These are phyloP conservation scores for Hyppa rectilinea DNA, from an alignment of 2,888 invertebrate species.

Conservation along the genomic window DNA sequence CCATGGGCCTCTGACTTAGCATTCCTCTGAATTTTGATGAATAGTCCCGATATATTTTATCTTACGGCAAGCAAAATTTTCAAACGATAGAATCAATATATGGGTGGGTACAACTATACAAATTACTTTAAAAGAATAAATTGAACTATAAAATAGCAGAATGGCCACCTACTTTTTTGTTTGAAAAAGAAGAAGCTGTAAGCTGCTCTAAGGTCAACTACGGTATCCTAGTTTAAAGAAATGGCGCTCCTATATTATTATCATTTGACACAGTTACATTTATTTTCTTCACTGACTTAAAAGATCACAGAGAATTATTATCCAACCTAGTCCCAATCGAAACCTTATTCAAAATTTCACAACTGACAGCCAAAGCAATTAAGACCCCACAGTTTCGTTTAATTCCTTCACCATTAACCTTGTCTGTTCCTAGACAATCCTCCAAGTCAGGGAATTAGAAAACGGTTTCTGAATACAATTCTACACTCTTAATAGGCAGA, in stretches of 20 bases:
- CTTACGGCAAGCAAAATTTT: too few species aligned
- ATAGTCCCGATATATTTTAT: too few species aligned
- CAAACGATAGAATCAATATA: too few species aligned
- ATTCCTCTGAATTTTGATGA: too few species aligned
- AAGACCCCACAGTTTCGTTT: conserved; percentile 14
- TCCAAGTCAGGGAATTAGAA: conserved; percentile 51
- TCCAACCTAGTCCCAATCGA: neutral
- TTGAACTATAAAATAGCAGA: too few species aligned
- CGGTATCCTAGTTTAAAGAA: neutral
- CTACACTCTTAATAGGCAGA: conserved; percentile 53
- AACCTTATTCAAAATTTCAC: conserved; percentile 21
- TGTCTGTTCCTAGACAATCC: conserved; percentile 27
- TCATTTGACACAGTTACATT: neutral
- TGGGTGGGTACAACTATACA: too few species aligned
- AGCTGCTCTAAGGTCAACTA: too few species aligned
- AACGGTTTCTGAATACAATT: conserved; percentile 54
- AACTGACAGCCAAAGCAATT: conserved; percentile 26
- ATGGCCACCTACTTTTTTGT: too few species aligned
- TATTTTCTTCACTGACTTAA: neutral
- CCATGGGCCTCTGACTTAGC: too few species aligned
- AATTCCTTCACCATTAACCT: conserved; percentile 44
- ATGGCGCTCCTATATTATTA: neutral
- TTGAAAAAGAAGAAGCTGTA: neutral
- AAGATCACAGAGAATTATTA: neutral
- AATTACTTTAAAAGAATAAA: too few species aligned